These are phyloP conservation scores for Bombus pyrosoma DNA, from an alignment of 1,140 invertebrate genomes.

Conservation along the genomic window DNA sequence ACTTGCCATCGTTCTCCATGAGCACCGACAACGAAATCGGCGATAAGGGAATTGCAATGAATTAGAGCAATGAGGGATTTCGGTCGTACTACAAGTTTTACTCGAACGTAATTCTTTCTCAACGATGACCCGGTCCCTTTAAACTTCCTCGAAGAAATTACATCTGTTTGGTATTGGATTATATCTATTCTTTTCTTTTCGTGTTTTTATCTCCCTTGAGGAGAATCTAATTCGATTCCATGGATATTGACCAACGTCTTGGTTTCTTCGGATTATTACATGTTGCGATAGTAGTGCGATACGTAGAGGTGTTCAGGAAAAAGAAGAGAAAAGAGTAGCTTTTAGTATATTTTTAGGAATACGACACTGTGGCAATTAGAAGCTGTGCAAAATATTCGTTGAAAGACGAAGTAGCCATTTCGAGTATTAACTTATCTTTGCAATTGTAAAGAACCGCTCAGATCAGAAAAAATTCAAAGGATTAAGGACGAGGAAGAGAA, in stretches of 20 bases:
- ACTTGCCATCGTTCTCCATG: background rate
- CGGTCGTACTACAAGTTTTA: slow-evolving; percentile 10
- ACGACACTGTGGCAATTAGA: too few relatives aligned
- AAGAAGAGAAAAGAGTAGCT: background rate
- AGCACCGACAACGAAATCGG: slow-evolving; percentile 26
- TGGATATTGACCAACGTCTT: background rate
- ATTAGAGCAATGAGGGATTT: slow-evolving; percentile 43
- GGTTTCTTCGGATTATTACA: background rate
- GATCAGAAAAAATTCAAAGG: slow-evolving; percentile 45
- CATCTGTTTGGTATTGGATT: background rate
- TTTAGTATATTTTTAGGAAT: too few relatives aligned
- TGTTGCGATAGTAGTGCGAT: background rate
- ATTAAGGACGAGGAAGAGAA: slow-evolving; percentile 31
- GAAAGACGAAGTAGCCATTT: background rate
- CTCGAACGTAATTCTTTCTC: slow-evolving; percentile 9
- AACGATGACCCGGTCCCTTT: background rate
- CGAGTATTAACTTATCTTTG: background rate
- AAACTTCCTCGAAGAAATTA: background rate
- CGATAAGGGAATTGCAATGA: slow-evolving; percentile 52
- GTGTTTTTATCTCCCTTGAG: background rate
- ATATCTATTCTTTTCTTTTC: background rate
- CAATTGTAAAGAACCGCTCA: background rate
- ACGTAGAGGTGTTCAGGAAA: background rate
- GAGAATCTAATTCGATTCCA: background rate
- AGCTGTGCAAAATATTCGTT: background rate